Conservation (phyloP, 2,888 invertebrate genomes). For the Timandra comae region DNA sequence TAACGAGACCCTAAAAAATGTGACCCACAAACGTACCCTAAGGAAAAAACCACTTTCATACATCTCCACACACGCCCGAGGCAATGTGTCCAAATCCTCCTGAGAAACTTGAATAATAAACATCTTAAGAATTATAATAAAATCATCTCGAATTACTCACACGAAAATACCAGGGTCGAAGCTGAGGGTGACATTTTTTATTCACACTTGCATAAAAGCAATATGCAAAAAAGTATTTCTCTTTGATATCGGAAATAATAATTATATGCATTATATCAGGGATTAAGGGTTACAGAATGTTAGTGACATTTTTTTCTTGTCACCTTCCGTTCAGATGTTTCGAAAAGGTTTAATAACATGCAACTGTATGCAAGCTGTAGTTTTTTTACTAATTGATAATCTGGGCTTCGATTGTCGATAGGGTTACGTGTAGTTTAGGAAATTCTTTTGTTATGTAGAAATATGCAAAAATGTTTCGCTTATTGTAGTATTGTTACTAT, state of each 20-base stretch:
- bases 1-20: slow-evolving; percentile 36
- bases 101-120: slow-evolving; percentile 74
- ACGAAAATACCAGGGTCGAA: slow-evolving; percentile 55
- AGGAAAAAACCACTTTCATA: slow-evolving; percentile 45
- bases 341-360: slow-evolving; percentile 61
- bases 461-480: slow-evolving; percentile 13
- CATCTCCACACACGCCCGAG: slow-evolving; percentile 50
- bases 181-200: slow-evolving; percentile 74
- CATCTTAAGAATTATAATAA: slow-evolving; percentile 54
- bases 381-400: slow-evolving; percentile 53
- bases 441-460: slow-evolving; percentile 28
- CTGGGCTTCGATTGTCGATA: slow-evolving; percentile 31
- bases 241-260: slow-evolving; percentile 77
- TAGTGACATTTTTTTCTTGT: slow-evolving; percentile 60
- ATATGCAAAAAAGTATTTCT: slow-evolving; percentile 75
- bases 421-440: slow-evolving; percentile 31
- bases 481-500: slow-evolving; percentile 23
- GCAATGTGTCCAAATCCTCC: slow-evolving; percentile 64
- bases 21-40: slow-evolving; percentile 26
- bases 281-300: slow-evolving; percentile 64
- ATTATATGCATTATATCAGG: slow-evolving; percentile 75
- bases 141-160: slow-evolving; percentile 60
- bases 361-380: slow-evolving; percentile 57
- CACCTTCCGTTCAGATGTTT: slow-evolving; percentile 68
- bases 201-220: slow-evolving; percentile 71